Evolutionary conservation across 2,888 invertebrate species (phyloP), one percentile per base, ranked within the genome.

Genomic region (Caenorhabditis becei): DNA sequence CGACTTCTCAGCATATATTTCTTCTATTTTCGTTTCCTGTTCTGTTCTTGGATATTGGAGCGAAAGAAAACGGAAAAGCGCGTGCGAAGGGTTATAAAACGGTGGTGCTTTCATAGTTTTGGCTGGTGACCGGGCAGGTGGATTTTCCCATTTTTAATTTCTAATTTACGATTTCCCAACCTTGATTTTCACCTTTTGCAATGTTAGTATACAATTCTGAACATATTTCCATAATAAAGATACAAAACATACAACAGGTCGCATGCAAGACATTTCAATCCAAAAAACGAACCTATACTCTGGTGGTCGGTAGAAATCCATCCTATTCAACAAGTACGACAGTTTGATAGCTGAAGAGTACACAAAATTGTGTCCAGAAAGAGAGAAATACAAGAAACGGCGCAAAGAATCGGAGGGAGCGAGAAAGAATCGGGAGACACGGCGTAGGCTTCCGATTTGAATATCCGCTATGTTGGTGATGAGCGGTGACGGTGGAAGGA

Each of bases 291-390:
- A 82, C 82, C 82, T 74, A 69, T 82, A 82, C n/a, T 79, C 82
- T 14, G 72, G 78, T 8, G 79, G 82, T 8, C 79, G 79, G 49
- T 77, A 82, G 63, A 81, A 81, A 69, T 81, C 81, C 81, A 81
- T 81, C 58, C 65, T 77, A 67, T 67, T 80, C 75, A 69, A 35
- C 26, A 69, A 47, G 58, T 74, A 72, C 79, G 79, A 80, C 79
- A 80, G 66, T 74, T 74, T 72, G 74, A 18, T 1, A 56, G 71
- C 71, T 72, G 71, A 72, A 72, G 62, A 63, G 44, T 24, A 53
- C 70, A 41, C 62, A 72, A 62, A 28, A 35, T 56, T 56, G 26
- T 16, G 37, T 23, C 28, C 18, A 20, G 2, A 20, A 7, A 49
- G 24, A 37, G n/a, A 51, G n/a, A n/a, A n/a, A 66, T 51, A 66